Percentiles rank a stretch among this genome's conserved stretches.
Conservation (phyloP, 2,888 invertebrate genomes). For the Heliconius ismenius region DNA sequence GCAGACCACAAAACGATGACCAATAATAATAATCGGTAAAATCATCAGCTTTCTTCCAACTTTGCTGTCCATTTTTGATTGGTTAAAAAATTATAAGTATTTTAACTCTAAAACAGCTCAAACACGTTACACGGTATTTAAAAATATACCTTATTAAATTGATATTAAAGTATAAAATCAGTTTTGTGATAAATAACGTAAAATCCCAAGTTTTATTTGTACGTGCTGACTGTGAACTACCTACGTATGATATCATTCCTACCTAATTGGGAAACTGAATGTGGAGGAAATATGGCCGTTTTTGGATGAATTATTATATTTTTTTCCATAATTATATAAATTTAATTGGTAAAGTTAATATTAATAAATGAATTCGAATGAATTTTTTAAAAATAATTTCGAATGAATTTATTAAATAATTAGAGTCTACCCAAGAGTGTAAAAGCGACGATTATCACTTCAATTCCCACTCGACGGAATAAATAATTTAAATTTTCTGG, state of each 20-base stretch:
- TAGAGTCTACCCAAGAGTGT: background rate
- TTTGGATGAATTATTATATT: constrained; percentile 4
- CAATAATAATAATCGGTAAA: constrained; percentile 39
- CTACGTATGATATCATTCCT: constrained; percentile 21
- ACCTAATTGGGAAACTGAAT: constrained; percentile 3
- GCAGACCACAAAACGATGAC: constrained; percentile 22
- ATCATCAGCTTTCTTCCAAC: constrained; percentile 35
- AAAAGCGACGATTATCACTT: no score
- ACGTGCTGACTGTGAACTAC: constrained; percentile 16
- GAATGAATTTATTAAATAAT: background rate
- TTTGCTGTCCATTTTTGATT: constrained; percentile 26
- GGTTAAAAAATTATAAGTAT: constrained; percentile 14
- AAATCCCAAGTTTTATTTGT: constrained; percentile 23
- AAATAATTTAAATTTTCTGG: no score
- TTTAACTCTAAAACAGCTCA: constrained; percentile 8
- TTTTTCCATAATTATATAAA: background rate
- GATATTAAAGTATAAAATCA: background rate
- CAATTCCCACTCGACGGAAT: no score
- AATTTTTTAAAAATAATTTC: background rate
- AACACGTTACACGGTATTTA: background rate
- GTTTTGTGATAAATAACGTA: background rate
- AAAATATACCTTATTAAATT: background rate
- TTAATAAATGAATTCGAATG: background rate
- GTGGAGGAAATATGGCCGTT: constrained; percentile 4
- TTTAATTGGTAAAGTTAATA: background rate